Evolutionary conservation across 1,140 invertebrate species (phyloP).

Genomic region (Calliopsis andreniformis): DNA sequence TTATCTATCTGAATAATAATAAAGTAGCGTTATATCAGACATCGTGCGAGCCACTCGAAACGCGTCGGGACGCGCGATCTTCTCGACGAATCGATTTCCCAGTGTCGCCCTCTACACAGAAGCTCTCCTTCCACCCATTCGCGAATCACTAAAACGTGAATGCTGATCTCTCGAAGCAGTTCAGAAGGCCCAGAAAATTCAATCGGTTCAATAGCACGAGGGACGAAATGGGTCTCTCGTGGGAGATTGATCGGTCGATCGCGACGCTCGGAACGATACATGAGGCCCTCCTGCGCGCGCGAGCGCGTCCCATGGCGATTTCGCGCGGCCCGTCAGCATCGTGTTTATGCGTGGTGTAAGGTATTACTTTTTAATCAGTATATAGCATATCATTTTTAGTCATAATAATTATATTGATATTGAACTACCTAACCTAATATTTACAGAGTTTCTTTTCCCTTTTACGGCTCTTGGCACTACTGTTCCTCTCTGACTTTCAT

Average conservation of each 20-base stretch:
- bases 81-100: conserved; percentile 27
- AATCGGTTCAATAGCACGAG: background rate
- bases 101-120: rapidly evolving
- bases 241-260: conserved; percentile 11
- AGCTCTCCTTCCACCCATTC: background rate
- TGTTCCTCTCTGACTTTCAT: conserved; percentile 52
- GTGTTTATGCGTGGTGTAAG: conserved; percentile 72
- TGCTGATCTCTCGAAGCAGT: conserved; percentile 1
- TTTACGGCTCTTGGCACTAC: conserved; percentile 76
- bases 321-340: conserved; percentile 64
- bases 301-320: conserved; percentile 60
- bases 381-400: conserved; percentile 78
- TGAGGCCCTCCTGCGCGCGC: background rate
- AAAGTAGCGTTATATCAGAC: conserved; percentile 73
- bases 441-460: conserved; percentile 73
- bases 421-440: conserved; percentile 80
- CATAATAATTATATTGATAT: conserved; percentile 79
- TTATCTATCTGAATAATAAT: conserved; percentile 78
- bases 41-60: conserved; percentile 58
- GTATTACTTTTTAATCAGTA: conserved; percentile 75
- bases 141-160: conserved; percentile 54
- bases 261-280: background rate
- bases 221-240: background rate
- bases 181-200: too few species aligned
- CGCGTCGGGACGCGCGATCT: conserved; percentile 43